Evolutionary conservation across 2,113 vertebrate genomes (phyloP).

Genomic region (Junco hyemalis): DNA sequence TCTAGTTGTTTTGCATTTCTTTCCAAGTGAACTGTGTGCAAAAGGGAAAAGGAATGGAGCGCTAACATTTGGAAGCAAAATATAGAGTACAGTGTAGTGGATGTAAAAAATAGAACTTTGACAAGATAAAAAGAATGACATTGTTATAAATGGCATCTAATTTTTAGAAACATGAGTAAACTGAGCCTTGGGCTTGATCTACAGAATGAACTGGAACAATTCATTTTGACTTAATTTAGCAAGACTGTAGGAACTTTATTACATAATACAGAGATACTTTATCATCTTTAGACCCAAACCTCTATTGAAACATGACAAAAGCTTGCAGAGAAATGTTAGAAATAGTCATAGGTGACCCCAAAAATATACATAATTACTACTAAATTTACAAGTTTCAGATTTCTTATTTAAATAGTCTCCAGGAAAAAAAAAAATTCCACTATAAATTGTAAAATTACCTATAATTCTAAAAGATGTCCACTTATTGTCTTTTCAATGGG

Average conservation of each 20-base stretch:
- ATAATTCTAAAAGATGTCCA: neutral
- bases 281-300: neutral
- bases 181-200: constrained; percentile 20
- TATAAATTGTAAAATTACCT: neutral
- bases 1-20: neutral
- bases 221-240: neutral
- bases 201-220: constrained; percentile 19
- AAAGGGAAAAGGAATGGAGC: neutral
- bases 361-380: neutral
- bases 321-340: neutral
- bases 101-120: neutral
- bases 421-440: neutral
- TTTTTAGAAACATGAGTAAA: constrained; percentile 34
- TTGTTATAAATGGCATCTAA: neutral
- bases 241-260: neutral
- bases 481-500: neutral
- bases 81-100: neutral
- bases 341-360: neutral
- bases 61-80: neutral
- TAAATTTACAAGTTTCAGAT: neutral
- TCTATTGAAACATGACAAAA: neutral
- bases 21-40: neutral
- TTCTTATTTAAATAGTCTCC: neutral
- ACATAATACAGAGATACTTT: neutral
- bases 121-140: neutral